Evolutionary conservation across 2,797 vertebrate species (phyloP).

Genomic region (Brachymystax lenok): DNA sequence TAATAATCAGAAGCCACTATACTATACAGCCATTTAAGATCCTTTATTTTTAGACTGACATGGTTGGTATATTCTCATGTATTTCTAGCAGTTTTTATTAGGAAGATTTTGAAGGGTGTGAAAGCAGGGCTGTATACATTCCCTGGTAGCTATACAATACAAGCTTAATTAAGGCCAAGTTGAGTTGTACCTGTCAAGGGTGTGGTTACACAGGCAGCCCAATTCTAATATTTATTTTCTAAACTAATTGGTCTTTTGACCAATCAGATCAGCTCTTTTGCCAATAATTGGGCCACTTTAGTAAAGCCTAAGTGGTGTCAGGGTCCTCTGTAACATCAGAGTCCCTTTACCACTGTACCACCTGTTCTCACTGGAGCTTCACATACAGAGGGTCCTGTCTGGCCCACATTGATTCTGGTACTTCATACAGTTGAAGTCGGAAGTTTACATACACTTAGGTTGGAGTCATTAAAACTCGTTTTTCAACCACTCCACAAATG

Average conservation of each 20-base stretch:
- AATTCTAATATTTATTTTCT: no score
- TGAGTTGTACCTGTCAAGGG: not conserved
- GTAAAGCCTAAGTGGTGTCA: not conserved
- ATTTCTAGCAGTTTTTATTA: not conserved
- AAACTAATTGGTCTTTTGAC: no score
- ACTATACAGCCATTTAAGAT: not conserved
- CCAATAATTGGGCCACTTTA: no score
- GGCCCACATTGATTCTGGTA: not conserved
- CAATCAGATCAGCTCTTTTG: no score
- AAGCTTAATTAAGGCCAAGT: not conserved
- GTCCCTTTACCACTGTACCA: not conserved
- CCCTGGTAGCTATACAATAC: not conserved
- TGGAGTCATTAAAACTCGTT: no score
- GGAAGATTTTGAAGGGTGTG: not conserved
- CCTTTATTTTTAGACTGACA: not conserved
- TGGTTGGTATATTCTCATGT: not conserved
- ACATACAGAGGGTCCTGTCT: slow-evolving; percentile 11
- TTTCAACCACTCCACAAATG: no score
- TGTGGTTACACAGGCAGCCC: no score
- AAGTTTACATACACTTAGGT: no score
- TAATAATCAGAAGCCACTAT: not conserved
- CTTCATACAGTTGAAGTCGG: no score
- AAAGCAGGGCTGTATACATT: not conserved
- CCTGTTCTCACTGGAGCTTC: not conserved
- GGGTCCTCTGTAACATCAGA: not conserved